These are phyloP conservation scores for Hirtodrosophila cameraria DNA, from an alignment of 2,888 invertebrate species.

Conservation along the genomic window DNA sequence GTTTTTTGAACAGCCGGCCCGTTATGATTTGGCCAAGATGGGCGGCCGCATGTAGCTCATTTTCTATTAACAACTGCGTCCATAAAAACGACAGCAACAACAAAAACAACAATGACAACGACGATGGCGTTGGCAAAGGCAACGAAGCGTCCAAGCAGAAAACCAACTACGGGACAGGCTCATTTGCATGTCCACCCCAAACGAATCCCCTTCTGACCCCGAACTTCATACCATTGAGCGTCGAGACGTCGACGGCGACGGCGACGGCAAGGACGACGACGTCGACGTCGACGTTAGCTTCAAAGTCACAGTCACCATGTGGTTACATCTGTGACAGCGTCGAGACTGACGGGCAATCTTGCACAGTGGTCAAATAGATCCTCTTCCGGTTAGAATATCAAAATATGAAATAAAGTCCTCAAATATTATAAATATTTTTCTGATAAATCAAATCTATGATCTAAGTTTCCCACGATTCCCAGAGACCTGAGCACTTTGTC, in stretches of 20 bases:
- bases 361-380: slow-evolving; percentile 52
- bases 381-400: background rate
- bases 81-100: slow-evolving; percentile 68
- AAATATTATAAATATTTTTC: no score
- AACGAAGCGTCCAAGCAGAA: slow-evolving; percentile 79
- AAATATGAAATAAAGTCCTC: background rate
- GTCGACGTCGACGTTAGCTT: slow-evolving; percentile 36
- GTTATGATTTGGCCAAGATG: slow-evolving; percentile 75
- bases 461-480: no score
- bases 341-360: slow-evolving; percentile 52
- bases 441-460: no score
- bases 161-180: slow-evolving; percentile 78
- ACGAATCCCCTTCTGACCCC: slow-evolving; percentile 29
- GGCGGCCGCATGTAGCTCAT: slow-evolving; percentile 72
- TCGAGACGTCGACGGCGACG: slow-evolving; percentile 54
- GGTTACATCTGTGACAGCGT: slow-evolving; percentile 74
- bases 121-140: slow-evolving; percentile 55
- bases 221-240: slow-evolving; percentile 25
- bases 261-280: slow-evolving; percentile 2
- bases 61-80: slow-evolving; percentile 80
- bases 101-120: slow-evolving; percentile 9
- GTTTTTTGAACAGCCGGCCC: slow-evolving; percentile 52
- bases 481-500: no score
- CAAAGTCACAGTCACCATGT: slow-evolving; percentile 71
- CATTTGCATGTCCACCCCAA: slow-evolving; percentile 74